Evolutionary conservation across 1,140 invertebrate species (phyloP).

Genomic region (Drosophila mayri): DNA sequence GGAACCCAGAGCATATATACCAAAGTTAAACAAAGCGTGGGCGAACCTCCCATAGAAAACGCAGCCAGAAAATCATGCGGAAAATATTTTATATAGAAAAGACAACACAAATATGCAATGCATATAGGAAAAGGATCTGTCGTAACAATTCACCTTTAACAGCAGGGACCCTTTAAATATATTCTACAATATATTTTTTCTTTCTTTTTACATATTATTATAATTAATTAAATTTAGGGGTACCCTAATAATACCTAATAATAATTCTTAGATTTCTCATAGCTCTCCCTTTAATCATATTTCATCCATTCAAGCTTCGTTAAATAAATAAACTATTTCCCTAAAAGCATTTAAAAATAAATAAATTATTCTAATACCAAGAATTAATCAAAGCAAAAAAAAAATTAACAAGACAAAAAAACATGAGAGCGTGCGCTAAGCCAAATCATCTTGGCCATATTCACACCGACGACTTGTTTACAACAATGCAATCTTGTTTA

Average conservation of each 20-base stretch:
- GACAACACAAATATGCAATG: slow-evolving; percentile 1
- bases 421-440: slow-evolving; percentile 13
- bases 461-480: slow-evolving; percentile 69
- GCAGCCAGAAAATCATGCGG: slow-evolving; percentile 28
- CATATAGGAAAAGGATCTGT: slow-evolving; percentile 14
- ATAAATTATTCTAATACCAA: slow-evolving; percentile 74
- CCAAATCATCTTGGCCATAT: slow-evolving; percentile 55
- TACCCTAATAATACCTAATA: not conserved
- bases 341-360: slow-evolving; percentile 70
- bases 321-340: slow-evolving; percentile 25
- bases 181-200: not conserved
- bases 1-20: slow-evolving; percentile 41
- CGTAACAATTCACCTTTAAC: not conserved
- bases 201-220: too few species aligned
- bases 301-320: not conserved
- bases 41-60: slow-evolving; percentile 26
- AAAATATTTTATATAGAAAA: slow-evolving; percentile 30
- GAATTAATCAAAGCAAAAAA: slow-evolving; percentile 64
- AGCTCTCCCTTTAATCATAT: slow-evolving; percentile 33
- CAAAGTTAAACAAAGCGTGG: slow-evolving; percentile 48
- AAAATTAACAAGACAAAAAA: slow-evolving; percentile 44
- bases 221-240: too few species aligned
- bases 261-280: not conserved
- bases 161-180: not conserved
- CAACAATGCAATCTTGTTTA: slow-evolving; percentile 74